A percentile compares a stretch with the other conserved stretches of the same genome.
These are phyloP conservation scores for Tokudaia tokunoshimensis DNA, from an alignment of 2,797 vertebrate species.

Conservation along the genomic window DNA sequence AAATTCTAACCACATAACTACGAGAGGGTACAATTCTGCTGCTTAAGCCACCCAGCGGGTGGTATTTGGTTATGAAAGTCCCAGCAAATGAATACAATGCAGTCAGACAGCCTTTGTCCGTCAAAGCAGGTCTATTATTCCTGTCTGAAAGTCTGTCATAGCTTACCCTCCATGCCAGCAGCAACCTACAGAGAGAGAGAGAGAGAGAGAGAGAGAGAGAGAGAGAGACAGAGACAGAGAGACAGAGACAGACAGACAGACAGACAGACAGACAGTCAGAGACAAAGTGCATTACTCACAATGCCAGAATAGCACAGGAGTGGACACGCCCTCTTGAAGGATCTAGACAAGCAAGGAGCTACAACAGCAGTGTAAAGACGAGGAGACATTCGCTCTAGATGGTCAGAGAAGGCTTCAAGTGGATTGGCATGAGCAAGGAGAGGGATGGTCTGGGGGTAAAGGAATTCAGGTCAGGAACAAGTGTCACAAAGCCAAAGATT, in stretches of 20 bases:
- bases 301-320: no score
- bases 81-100: not conserved
- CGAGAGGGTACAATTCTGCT: not conserved
- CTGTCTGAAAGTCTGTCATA: not conserved
- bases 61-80: not conserved
- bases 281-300: not conserved
- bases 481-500: not conserved
- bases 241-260: not conserved
- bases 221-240: not conserved
- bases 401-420: not conserved
- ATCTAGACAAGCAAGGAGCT: not conserved
- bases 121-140: not conserved
- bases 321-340: not conserved
- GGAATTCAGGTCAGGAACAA: not conserved
- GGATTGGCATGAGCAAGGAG: not conserved
- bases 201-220: not conserved
- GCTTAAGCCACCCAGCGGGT: not conserved
- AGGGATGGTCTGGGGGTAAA: not conserved
- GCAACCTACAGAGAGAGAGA: not conserved
- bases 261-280: no score
- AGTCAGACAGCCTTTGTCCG: not conserved
- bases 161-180: not conserved
- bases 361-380: not conserved
- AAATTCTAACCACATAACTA: not conserved
- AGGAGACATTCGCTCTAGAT: not conserved